Evolutionary conservation across 2,113 vertebrate genomes (phyloP), one percentile per base, ranked within the genome.

Genomic region (Eudorcas thomsonii): DNA sequence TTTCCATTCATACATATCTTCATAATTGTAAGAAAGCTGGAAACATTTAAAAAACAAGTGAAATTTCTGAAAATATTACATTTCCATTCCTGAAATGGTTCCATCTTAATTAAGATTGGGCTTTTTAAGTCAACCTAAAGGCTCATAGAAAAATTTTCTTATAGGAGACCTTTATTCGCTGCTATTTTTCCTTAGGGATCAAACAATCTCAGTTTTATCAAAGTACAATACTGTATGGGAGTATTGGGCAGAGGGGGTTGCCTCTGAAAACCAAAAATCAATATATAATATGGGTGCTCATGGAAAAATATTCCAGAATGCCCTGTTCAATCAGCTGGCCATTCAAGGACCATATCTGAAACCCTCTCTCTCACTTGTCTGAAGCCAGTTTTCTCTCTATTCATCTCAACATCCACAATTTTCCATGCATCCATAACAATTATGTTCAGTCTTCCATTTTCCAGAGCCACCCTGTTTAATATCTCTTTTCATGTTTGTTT

Each of bases 401-500:
- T 52, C n/a, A 62, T 6, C 30, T 43, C 50, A 82, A 59, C 50
- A 71, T 28, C 48, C 83, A 54, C 39, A 81, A 10, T 19, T 39
- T 48, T 28, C 33, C 85, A 7, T 9, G 4, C 36, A 50, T 33
- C 64, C 82, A 71, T 14, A 55, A 16, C 26, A 25, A 36, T 33
- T 36, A 33, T 2, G 9, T 10, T 54, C 59, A 64, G 81, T 95
- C 43, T 84, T 64, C 74, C 19, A 45, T 60, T 89, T 52, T 55
- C 91, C 82, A 85, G 86, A 89, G 17, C n/a, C 84, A 89, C 45
- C 9, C 86, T 94, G 88, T 90, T 17, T 80, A 97, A 92, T 77
- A 94, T 94, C 93, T 59, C 33, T 95, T 94, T 92, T 59, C 39
- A 50, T 87, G 95, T 91, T 97, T 87, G 94, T 96, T 98, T 91